Conservation (phyloP, 2,113 vertebrate genomes). For the Saimiri boliviensis region DNA sequence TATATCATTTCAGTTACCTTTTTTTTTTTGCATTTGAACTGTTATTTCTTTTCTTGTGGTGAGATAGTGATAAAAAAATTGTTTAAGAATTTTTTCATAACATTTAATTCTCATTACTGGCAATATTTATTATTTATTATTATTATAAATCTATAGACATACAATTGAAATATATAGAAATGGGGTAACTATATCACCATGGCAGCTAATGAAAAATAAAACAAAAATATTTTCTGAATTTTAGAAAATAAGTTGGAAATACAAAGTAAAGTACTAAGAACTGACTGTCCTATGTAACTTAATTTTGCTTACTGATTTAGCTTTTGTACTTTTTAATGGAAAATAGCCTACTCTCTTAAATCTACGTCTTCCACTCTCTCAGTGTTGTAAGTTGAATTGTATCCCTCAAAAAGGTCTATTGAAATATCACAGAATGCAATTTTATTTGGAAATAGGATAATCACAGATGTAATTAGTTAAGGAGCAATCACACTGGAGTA, state of each 20-base stretch:
- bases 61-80: not conserved
- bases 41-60: not conserved
- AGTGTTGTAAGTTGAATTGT: not conserved
- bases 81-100: not conserved
- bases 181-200: not conserved
- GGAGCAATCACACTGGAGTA: not conserved
- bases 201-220: not conserved
- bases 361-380: not conserved
- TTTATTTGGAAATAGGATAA: not conserved
- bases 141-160: not conserved
- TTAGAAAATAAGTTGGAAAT: not conserved
- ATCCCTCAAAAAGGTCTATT: not conserved
- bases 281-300: not conserved
- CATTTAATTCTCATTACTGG: not conserved
- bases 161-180: not conserved
- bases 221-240: not conserved
- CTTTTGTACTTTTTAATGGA: not conserved
- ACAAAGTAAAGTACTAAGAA: not conserved
- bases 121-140: not conserved
- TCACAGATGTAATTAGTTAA: not conserved
- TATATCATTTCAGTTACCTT: not conserved
- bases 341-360: not conserved
- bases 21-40: not conserved
- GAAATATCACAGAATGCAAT: not conserved
- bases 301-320: not conserved